Conservation (phyloP, 2,797 vertebrate species). For the Caiman crocodilus region DNA sequence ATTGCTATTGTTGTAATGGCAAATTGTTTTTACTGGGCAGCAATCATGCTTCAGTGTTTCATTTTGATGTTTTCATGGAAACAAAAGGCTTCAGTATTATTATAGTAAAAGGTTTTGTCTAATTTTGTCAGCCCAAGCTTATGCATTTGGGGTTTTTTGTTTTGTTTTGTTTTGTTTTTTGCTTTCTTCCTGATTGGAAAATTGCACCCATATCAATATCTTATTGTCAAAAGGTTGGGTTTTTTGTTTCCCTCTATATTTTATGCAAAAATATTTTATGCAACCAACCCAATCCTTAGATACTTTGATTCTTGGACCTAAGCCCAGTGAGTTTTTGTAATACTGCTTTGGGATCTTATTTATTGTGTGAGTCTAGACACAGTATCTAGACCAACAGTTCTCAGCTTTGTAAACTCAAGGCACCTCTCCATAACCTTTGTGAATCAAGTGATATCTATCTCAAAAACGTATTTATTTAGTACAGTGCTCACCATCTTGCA, state of each 20-base stretch:
- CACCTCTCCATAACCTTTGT: too few relatives aligned
- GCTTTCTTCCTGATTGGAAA: background rate
- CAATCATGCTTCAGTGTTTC: background rate
- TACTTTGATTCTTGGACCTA: rapidly evolving
- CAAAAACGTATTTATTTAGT: too few relatives aligned
- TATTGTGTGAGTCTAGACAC: too few relatives aligned
- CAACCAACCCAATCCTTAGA: background rate
- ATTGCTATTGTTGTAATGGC: too few relatives aligned
- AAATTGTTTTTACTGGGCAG: too few relatives aligned
- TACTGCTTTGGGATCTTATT: background rate
- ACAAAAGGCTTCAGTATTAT: background rate
- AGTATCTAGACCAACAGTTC: too few relatives aligned
- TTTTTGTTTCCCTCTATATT: background rate
- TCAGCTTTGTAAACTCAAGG: too few relatives aligned
- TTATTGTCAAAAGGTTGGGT: too few relatives aligned
- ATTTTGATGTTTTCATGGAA: background rate
- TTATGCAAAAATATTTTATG: background rate
- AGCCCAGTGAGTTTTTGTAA: background rate
- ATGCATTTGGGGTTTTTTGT: too few relatives aligned
- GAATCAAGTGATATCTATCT: too few relatives aligned
- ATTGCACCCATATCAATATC: background rate
- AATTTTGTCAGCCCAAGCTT: background rate
- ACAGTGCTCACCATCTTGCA: too few relatives aligned
- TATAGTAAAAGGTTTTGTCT: rapidly evolving
- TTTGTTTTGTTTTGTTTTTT: background rate